A percentile compares a stretch with the other conserved stretches of the same genome.
Conservation (phyloP, 2,797 vertebrate species). For the Anniella stebbinsi region DNA sequence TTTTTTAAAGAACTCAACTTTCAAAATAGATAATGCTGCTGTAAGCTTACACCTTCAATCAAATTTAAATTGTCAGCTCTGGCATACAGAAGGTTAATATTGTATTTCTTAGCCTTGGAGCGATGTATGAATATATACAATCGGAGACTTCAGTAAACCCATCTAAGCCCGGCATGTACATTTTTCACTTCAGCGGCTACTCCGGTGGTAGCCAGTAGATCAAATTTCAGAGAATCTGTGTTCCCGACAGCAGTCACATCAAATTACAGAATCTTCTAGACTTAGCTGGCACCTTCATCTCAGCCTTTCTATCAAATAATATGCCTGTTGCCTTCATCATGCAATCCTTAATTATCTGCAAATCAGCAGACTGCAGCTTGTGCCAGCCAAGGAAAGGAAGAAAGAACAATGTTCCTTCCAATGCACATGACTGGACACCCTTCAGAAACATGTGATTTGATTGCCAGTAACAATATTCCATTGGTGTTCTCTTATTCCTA, state of each 20-base stretch:
- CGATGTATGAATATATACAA: conserved; percentile 56
- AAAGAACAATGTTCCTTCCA: conserved; percentile 60
- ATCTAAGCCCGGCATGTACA: conserved; percentile 64
- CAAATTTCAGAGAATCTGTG: conserved; percentile 67
- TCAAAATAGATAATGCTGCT: conserved; percentile 36
- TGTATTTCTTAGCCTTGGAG: conserved; percentile 36
- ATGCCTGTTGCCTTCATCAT: conserved; percentile 72
- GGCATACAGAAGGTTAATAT: conserved; percentile 63
- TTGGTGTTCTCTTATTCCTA: conserved; percentile 52
- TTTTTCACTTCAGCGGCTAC: conserved; percentile 65
- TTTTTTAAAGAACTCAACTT: conserved; percentile 29
- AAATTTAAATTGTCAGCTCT: conserved; percentile 50
- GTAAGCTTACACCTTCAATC: conserved; percentile 43
- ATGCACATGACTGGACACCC: conserved; percentile 57
- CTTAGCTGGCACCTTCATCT: conserved; percentile 73
- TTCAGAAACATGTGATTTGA: conserved; percentile 68
- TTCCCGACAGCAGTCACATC: conserved; percentile 74
- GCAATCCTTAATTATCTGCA: conserved; percentile 75
- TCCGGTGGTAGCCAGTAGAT: conserved; percentile 58
- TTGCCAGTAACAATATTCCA: conserved; percentile 64
- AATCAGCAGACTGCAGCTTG: conserved; percentile 69
- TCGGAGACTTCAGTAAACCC: conserved; percentile 63
- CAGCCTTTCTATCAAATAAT: conserved; percentile 74
- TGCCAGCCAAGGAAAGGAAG: conserved; percentile 69
- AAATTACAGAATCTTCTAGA: conserved; percentile 73